Percentiles rank a stretch among this genome's conserved stretches.
phyloP scores from a whole-genome alignment of 1,140 invertebrate genomes.

The Microplitis mediator region DNA sequence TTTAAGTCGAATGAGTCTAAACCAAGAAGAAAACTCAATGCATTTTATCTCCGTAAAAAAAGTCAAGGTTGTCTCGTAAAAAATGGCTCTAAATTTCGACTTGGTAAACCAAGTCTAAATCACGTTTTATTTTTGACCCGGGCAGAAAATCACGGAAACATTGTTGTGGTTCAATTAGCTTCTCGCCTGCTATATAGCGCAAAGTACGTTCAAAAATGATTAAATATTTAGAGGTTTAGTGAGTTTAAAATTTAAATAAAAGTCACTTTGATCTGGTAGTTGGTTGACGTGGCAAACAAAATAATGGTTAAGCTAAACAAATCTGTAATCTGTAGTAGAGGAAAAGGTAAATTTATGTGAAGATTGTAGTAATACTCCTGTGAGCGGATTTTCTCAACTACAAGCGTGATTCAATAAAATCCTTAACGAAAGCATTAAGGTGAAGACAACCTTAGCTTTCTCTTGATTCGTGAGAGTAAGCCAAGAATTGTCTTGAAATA shows the following conservation, averaged over 20 bases:
- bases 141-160: neutral
- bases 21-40: too few relatives aligned
- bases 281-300: too few relatives aligned
- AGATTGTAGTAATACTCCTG: neutral
- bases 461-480: neutral
- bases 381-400: neutral
- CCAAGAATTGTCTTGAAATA: neutral
- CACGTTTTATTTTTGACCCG: too few relatives aligned
- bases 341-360: neutral
- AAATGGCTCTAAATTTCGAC: too few relatives aligned
- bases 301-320: too few relatives aligned
- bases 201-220: too few relatives aligned
- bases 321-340: neutral
- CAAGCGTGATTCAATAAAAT: neutral
- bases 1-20: too few relatives aligned
- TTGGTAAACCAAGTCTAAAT: too few relatives aligned
- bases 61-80: too few relatives aligned
- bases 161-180: conserved; percentile 11
- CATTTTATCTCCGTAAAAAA: too few relatives aligned
- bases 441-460: neutral
- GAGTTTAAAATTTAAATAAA: too few relatives aligned
- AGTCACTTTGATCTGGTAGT: too few relatives aligned
- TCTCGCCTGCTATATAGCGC: neutral
- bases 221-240: neutral
- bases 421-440: neutral